Percentiles rank a stretch among this genome's conserved stretches.
Conservation (phyloP, 2,797 vertebrate genomes). For the Decapterus maruadsi region DNA sequence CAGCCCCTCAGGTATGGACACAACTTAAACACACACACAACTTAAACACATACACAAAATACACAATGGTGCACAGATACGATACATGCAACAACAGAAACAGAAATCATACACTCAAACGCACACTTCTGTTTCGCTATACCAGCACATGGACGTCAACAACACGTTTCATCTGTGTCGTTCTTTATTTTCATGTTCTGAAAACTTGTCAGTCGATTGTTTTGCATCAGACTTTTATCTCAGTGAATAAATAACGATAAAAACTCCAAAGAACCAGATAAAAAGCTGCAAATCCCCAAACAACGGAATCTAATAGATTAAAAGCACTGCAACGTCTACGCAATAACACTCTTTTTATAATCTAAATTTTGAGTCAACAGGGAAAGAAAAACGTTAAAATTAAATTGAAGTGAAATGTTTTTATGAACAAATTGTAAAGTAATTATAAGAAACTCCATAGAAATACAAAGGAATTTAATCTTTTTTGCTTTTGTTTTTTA, state of each 20-base stretch:
- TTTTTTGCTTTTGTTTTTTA: not conserved
- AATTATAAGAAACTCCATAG: not conserved
- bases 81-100: not conserved
- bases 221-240: not conserved
- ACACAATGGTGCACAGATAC: not conserved
- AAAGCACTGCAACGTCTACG: not conserved
- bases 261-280: not conserved
- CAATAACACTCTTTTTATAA: not conserved
- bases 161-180: not conserved
- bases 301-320: not conserved
- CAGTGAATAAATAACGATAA: not conserved
- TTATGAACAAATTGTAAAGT: not conserved
- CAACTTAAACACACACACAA: conserved; percentile 35
- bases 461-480: not conserved
- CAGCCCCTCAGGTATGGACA: conserved; percentile 73
- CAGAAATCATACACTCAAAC: not conserved
- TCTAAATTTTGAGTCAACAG: not conserved
- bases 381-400: not conserved
- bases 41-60: conserved; percentile 18
- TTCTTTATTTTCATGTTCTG: not conserved
- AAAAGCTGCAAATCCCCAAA: not conserved
- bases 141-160: not conserved
- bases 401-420: not conserved
- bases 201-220: not conserved
- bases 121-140: not conserved